Evolutionary conservation across 2,113 vertebrate species (phyloP).

Genomic region (Eidolon helvum): DNA sequence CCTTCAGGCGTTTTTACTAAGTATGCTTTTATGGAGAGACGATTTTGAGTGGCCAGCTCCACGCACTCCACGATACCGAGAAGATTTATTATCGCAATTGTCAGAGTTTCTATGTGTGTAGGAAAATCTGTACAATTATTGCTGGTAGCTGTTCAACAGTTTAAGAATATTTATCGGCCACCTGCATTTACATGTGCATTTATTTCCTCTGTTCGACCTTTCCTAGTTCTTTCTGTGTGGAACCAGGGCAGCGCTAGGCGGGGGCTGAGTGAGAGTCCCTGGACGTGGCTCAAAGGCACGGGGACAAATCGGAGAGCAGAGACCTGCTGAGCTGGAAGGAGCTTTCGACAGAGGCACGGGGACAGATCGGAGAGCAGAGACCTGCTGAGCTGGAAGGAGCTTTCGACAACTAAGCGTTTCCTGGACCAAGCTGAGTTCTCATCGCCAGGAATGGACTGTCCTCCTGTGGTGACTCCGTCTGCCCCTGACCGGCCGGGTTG

Average conservation of each 20-base stretch:
- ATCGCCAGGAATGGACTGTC: fast-evolving
- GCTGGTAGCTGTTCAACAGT: not conserved
- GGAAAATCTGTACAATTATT: not conserved
- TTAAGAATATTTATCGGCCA: not conserved
- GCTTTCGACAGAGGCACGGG: not conserved
- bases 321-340: not conserved
- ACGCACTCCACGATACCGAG: not conserved
- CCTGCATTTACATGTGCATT: not conserved
- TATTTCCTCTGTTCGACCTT: not conserved
- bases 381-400: not conserved
- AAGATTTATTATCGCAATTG: not conserved
- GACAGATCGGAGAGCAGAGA: fast-evolving
- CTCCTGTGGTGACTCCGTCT: no score
- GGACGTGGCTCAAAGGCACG: not conserved
- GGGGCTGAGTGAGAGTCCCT: not conserved
- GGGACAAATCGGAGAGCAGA: fast-evolving
- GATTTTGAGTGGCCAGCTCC: not conserved
- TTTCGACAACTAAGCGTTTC: fast-evolving
- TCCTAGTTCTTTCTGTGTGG: not conserved
- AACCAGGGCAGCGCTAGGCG: not conserved
- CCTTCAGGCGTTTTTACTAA: not conserved
- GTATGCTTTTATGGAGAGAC: not conserved
- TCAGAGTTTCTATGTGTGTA: not conserved
- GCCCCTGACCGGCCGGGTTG: not conserved
- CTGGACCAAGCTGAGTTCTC: not conserved